Evolutionary conservation across 2,113 vertebrate species (phyloP).

Genomic region (Xenopus borealis): DNA sequence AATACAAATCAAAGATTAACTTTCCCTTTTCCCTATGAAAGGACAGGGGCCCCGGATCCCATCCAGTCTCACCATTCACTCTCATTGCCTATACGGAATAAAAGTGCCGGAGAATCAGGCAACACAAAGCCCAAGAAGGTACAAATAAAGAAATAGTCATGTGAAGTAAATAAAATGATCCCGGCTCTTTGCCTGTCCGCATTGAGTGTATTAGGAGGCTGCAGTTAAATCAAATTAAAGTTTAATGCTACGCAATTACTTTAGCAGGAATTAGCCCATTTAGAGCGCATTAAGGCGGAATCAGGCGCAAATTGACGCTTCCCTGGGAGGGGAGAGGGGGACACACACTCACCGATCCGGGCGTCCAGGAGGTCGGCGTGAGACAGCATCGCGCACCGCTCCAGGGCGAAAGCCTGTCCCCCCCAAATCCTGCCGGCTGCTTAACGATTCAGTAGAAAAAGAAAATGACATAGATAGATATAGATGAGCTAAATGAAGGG

Average conservation of each 20-base stretch:
- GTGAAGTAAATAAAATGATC: background rate
- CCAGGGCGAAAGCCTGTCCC: constrained; percentile 85
- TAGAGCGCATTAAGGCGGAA: constrained; percentile 83
- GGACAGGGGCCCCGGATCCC: no score
- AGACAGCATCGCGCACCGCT: constrained; percentile 97
- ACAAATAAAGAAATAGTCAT: background rate
- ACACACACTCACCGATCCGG: constrained; percentile 91
- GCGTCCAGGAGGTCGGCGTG: constrained; percentile 99
- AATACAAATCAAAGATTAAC: no score
- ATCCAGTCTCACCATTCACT: no score
- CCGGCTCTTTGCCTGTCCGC: constrained; percentile 57
- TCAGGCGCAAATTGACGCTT: constrained; percentile 90
- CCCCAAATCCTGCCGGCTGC: constrained; percentile 87
- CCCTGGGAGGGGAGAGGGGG: constrained; percentile 46
- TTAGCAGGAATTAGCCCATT: constrained; percentile 93
- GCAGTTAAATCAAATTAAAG: constrained; percentile 92
- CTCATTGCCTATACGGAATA: no score
- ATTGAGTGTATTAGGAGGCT: constrained; percentile 64
- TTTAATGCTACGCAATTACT: constrained; percentile 92
- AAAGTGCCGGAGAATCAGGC: constrained; percentile 20
- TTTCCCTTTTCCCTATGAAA: no score
- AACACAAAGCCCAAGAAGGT: constrained; percentile 1
- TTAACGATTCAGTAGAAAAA: constrained; percentile 87
- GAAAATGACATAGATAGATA: constrained; percentile 71
- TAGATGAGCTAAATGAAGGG: constrained; percentile 95